phyloP scores from a whole-genome alignment of 2,888 invertebrate species.

The Vanessa cardui region DNA sequence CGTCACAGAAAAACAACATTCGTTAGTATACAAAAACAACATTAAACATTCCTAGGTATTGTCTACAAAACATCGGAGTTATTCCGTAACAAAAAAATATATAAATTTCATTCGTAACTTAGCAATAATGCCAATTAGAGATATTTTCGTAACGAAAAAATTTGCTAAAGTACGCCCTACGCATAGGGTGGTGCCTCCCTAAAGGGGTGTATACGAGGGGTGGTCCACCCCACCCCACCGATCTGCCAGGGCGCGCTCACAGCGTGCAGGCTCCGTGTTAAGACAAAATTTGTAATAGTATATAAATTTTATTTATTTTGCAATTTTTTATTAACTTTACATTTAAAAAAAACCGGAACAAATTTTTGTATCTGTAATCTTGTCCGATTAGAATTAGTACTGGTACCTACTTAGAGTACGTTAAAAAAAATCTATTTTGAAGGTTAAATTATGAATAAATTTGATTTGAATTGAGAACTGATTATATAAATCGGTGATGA shows the following conservation, averaged over 20 bases:
- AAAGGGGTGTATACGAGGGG: constrained; percentile 24
- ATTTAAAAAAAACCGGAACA: too few species aligned
- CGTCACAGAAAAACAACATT: not conserved
- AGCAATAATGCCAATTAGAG: constrained; percentile 38
- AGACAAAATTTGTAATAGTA: constrained; percentile 3
- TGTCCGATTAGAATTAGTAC: too few species aligned
- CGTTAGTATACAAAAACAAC: not conserved
- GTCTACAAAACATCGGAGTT: constrained; percentile 6
- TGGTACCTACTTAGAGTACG: too few species aligned
- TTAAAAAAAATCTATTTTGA: too few species aligned
- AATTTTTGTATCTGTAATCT: too few species aligned
- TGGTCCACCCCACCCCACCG: constrained; percentile 18
- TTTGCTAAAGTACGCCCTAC: constrained; percentile 32
- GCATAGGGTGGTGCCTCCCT: constrained; percentile 52
- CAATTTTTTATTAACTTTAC: too few species aligned
- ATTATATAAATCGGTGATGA: too few species aligned
- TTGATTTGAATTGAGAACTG: too few species aligned
- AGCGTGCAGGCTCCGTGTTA: constrained; percentile 13
- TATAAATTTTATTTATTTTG: too few species aligned
- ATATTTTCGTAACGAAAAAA: constrained; percentile 38
- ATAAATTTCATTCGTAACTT: constrained; percentile 19
- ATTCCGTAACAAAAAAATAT: constrained; percentile 12
- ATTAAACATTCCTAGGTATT: constrained; percentile 6
- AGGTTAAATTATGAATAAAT: too few species aligned
- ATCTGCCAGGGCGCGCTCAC: constrained; percentile 39